Conservation (phyloP, 2,888 invertebrate species). For the Latrodectus hesperus region DNA sequence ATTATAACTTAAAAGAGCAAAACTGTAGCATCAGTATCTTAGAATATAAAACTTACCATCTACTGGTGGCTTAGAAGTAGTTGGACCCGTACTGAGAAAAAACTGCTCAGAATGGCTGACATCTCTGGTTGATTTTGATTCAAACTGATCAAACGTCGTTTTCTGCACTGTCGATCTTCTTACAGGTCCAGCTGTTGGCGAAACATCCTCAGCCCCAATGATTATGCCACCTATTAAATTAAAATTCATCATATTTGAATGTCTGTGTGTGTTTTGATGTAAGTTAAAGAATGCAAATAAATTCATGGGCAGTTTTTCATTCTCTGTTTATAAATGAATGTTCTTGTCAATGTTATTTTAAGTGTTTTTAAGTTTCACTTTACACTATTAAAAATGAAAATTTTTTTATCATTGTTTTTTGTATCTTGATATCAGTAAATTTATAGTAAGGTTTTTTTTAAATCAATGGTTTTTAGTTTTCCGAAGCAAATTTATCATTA, state of each 20-base stretch:
- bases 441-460: too few relatives aligned
- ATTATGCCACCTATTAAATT: constrained; percentile 34
- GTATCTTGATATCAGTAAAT: too few relatives aligned
- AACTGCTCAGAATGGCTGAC: constrained; percentile 70
- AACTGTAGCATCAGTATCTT: not conserved
- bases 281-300: too few relatives aligned
- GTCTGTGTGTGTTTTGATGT: too few relatives aligned
- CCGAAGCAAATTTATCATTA: too few relatives aligned
- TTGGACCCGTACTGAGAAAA: constrained; percentile 69
- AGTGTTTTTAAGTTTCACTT: too few relatives aligned
- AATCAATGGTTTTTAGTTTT: too few relatives aligned
- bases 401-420: too few relatives aligned
- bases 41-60: constrained; percentile 34
- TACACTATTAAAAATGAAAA: too few relatives aligned
- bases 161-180: constrained; percentile 71
- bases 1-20: not conserved
- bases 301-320: too few relatives aligned
- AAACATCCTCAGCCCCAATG: constrained; percentile 56
- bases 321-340: too few relatives aligned
- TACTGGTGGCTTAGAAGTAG: constrained; percentile 66
- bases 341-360: too few relatives aligned
- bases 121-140: constrained; percentile 71
- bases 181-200: constrained; percentile 71
- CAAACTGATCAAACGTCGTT: constrained; percentile 70
- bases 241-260: not conserved